Evolutionary conservation across 2,797 vertebrate genomes (phyloP).

Genomic region (Arctocebus calabarensis): DNA sequence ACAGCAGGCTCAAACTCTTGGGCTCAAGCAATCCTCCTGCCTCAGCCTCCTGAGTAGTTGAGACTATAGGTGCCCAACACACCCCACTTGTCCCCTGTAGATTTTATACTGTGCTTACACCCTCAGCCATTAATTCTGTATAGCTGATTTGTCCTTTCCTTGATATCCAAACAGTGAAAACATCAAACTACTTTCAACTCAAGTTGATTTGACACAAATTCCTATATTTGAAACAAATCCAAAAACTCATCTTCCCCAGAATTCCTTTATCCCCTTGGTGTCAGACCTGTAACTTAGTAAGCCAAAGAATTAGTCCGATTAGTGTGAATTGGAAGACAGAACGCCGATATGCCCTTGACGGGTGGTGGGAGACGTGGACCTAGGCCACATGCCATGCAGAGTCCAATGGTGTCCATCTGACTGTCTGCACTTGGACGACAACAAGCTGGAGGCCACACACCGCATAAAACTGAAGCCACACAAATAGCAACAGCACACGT

Average conservation of each 20-base stretch:
- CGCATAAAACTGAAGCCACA: no score
- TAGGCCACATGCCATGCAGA: rapidly evolving
- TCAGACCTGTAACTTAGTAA: not conserved
- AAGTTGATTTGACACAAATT: not conserved
- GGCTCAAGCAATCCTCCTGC: no score
- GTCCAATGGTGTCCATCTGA: no score
- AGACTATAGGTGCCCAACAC: no score
- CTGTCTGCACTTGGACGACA: no score
- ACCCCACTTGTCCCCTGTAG: not conserved
- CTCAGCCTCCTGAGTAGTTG: no score
- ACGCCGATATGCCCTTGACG: no score
- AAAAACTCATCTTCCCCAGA: not conserved
- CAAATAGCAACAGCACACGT: no score
- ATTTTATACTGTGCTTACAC: not conserved
- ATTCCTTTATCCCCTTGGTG: not conserved
- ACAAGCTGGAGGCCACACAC: no score
- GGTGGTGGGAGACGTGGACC: not conserved
- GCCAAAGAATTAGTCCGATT: not conserved
- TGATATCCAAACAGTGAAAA: not conserved
- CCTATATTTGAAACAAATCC: not conserved
- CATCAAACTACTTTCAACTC: not conserved
- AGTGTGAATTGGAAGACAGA: not conserved
- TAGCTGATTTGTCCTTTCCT: not conserved
- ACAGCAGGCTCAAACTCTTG: no score
- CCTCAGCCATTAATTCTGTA: not conserved